These are phyloP conservation scores for Podarcis lilfordi DNA, from an alignment of 2,797 vertebrate species.

Conservation along the genomic window DNA sequence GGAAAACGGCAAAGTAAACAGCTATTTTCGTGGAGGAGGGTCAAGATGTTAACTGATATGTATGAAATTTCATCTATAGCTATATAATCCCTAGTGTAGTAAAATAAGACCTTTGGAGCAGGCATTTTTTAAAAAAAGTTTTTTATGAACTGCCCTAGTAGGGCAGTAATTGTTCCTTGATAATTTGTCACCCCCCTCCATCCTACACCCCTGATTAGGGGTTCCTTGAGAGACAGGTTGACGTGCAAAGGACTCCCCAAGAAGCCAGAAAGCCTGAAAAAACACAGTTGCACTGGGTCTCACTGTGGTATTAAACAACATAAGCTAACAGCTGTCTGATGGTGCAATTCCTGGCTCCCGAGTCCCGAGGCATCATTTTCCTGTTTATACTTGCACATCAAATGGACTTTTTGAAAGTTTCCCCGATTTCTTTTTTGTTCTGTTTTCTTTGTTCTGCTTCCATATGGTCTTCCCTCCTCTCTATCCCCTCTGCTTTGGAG, in stretches of 20 bases:
- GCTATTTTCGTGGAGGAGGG: no score
- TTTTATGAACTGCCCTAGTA: no score
- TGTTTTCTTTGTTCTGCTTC: conserved; percentile 74
- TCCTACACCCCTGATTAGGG: background rate
- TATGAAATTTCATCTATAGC: no score
- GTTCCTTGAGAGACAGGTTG: background rate
- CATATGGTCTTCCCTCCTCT: conserved; percentile 35
- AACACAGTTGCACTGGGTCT: conserved; percentile 8
- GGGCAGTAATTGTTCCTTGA: no score
- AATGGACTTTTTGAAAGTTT: conserved; percentile 69
- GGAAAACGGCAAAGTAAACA: no score
- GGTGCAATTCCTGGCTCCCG: conserved; percentile 48
- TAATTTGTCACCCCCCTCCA: no score
- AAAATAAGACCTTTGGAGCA: no score
- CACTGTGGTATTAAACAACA: conserved; percentile 30
- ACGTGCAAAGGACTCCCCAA: no score
- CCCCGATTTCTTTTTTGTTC: conserved; percentile 68
- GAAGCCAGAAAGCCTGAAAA: background rate
- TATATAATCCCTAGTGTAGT: no score
- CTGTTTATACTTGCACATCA: conserved; percentile 74
- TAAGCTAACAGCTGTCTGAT: conserved; percentile 53
- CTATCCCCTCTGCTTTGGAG: conserved; percentile 54
- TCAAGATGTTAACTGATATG: no score
- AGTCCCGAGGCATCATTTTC: conserved; percentile 65
- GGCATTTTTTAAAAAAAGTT: no score